These are phyloP conservation scores for Heterodera filipjevi DNA, from an alignment of 2,888 invertebrate species.

Conservation along the genomic window DNA sequence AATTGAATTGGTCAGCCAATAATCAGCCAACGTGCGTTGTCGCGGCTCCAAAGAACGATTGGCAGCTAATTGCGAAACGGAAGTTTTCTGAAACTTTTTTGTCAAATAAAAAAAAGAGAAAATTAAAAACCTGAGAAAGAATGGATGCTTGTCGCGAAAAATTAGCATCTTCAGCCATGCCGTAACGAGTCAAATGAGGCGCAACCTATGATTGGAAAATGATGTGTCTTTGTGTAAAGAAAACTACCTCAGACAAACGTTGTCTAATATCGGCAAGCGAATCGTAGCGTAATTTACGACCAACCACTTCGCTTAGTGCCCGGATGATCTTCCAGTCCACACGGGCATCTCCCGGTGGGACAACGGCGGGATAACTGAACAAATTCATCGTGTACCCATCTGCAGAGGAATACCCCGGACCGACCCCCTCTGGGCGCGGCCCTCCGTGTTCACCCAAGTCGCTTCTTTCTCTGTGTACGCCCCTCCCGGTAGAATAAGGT, in stretches of 20 bases:
- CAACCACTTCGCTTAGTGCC: slow-evolving; percentile 87
- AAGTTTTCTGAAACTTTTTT: not conserved
- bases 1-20: slow-evolving; percentile 90
- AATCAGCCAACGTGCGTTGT: slow-evolving; percentile 66
- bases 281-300: slow-evolving; percentile 82
- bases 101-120: not conserved
- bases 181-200: slow-evolving; percentile 85
- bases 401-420: not conserved
- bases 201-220: too few relatives aligned
- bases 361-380: slow-evolving; percentile 54
- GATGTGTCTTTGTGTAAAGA: not conserved
- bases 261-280: slow-evolving; percentile 80
- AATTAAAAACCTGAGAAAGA: slow-evolving; percentile 66
- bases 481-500: slow-evolving; percentile 87
- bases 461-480: slow-evolving; percentile 98
- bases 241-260: slow-evolving; percentile 75
- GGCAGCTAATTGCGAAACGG: not conserved
- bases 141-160: slow-evolving; percentile 81
- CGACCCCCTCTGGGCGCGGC: slow-evolving; percentile 74
- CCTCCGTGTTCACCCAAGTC: slow-evolving; percentile 97
- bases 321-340: slow-evolving; percentile 98
- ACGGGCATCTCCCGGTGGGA: slow-evolving; percentile 73
- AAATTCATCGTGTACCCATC: too few relatives aligned
- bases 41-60: not conserved
- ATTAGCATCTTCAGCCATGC: slow-evolving; percentile 81